Conservation (phyloP, 2,888 invertebrate genomes). For the Hymenopus coronatus region DNA sequence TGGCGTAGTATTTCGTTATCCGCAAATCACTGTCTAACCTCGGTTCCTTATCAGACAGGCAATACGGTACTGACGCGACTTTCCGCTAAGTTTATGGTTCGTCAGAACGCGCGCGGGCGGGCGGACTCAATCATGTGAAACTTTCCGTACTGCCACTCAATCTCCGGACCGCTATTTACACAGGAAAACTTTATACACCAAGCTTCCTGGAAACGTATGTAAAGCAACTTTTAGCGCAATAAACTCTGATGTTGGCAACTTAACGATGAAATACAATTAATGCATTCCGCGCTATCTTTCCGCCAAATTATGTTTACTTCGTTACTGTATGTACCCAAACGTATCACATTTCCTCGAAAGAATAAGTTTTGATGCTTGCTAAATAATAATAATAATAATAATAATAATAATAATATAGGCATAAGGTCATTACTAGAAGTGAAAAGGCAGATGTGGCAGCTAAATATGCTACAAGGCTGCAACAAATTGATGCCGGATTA, state of each 20-base stretch:
- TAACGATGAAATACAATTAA: too few species aligned
- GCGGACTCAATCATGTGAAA: not conserved
- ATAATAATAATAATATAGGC: too few species aligned
- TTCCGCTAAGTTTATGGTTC: not conserved
- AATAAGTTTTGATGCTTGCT: too few species aligned
- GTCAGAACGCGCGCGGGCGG: not conserved
- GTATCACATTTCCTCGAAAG: too few species aligned
- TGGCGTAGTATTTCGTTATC: not conserved
- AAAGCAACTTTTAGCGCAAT: not conserved
- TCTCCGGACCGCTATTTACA: not conserved
- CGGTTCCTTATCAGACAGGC: not conserved
- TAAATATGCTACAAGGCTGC: too few species aligned
- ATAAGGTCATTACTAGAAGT: too few species aligned
- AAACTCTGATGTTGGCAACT: not conserved
- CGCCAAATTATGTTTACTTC: too few species aligned
- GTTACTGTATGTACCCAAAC: too few species aligned
- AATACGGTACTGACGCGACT: not conserved
- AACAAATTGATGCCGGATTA: too few species aligned
- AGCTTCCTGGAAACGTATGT: not conserved
- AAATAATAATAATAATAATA: too few species aligned
- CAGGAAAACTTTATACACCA: not conserved
- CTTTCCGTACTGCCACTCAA: not conserved
- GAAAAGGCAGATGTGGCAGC: too few species aligned
- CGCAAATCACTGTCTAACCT: not conserved
- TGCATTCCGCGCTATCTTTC: too few species aligned